Conservation (phyloP, 2,797 vertebrate genomes). For the Lepidocolaptes lacrymiger region DNA sequence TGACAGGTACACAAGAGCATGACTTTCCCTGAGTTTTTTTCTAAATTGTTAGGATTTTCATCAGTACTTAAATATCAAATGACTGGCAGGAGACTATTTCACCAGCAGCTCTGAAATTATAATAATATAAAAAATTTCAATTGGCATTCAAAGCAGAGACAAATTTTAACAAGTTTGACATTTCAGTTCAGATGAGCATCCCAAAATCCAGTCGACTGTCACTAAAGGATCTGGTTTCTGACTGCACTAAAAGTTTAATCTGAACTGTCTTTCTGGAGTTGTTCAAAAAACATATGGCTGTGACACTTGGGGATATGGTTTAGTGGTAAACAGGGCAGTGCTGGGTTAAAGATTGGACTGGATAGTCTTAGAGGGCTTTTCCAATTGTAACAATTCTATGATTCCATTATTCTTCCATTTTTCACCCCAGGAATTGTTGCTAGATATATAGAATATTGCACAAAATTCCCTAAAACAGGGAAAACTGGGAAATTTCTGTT, state of each 20-base stretch:
- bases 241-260: not conserved
- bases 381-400: not conserved
- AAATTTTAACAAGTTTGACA: not conserved
- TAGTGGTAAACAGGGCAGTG: not conserved
- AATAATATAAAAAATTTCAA: not conserved
- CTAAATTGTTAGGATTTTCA: not conserved
- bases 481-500: not conserved
- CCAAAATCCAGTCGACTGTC: not conserved
- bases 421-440: not conserved
- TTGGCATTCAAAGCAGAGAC: not conserved
- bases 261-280: not conserved
- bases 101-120: not conserved
- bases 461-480: not conserved
- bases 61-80: not conserved
- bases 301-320: not conserved
- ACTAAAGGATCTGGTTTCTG: not conserved
- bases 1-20: rapidly evolving
- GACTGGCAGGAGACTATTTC: not conserved
- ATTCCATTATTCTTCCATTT: not conserved
- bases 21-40: not conserved
- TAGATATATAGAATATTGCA: rapidly evolving
- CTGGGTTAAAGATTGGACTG: not conserved
- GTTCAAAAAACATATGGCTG: not conserved
- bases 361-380: not conserved
- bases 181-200: not conserved